Conservation (phyloP, 2,888 invertebrate genomes). For the Priocnemis perturbator region DNA sequence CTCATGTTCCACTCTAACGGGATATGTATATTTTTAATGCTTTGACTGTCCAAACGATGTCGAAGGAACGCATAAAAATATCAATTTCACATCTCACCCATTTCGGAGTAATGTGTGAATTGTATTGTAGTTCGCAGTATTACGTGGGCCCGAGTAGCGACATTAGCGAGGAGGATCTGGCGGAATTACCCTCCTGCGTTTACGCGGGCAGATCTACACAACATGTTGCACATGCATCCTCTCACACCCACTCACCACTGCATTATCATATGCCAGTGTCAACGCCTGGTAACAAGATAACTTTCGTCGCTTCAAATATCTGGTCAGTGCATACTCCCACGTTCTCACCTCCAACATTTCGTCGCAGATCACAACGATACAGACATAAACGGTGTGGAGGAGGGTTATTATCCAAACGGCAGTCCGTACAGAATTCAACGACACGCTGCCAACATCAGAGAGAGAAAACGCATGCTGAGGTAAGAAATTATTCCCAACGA, state of each 20-base stretch:
- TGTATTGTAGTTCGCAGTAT: constrained; percentile 64
- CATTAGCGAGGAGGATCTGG: constrained; percentile 80
- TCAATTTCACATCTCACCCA: too few relatives aligned
- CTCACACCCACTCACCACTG: constrained; percentile 68
- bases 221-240: constrained; percentile 66
- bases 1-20: too few relatives aligned
- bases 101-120: too few relatives aligned
- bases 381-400: constrained; percentile 73
- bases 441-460: constrained; percentile 96
- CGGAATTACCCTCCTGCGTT: constrained; percentile 88
- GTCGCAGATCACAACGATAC: constrained; percentile 67
- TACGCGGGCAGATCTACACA: constrained; percentile 81
- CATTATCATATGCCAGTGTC: constrained; percentile 72
- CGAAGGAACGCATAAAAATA: too few relatives aligned
- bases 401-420: constrained; percentile 81
- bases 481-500: constrained; percentile 75
- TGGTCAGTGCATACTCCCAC: neutral
- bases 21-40: too few relatives aligned
- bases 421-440: constrained; percentile 92
- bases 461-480: constrained; percentile 98
- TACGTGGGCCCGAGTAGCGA: constrained; percentile 73
- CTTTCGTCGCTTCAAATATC: neutral
- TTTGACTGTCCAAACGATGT: too few relatives aligned
- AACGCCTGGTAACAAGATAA: constrained; percentile 65
- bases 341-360: neutral